Evolutionary conservation across 2,797 vertebrate species (phyloP), one percentile per base, ranked within the genome.

Genomic region (Forpus xanthops): DNA sequence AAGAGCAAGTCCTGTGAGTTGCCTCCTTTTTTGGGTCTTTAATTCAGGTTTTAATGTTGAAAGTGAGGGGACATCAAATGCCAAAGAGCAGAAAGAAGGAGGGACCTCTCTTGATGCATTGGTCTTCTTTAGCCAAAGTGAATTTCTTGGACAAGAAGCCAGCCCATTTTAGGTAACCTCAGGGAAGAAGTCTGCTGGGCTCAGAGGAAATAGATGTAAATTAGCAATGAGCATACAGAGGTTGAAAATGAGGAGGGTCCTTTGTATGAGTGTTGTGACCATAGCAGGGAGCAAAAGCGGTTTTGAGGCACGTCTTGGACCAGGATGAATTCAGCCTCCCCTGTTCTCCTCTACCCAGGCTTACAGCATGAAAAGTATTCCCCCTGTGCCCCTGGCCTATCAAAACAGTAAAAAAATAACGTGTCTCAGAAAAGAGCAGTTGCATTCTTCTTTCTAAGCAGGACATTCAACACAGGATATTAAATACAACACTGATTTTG

Each of bases 391-490:
- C 15, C 17, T 3, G 0, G 41, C 28, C 37, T 4, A 6, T 5
- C 16, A 33, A 53, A 75, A 71, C 33, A 60, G 44, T 25, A 55
- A 62, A n/a, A 44, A 77, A 65, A 85, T 55, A 91, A 47, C 12
- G 6, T 30, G 31, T 55, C 74, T 93, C 33, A 45, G 39, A 68
- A 67, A 60, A n/a, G 18, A 67, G 65, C 19, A 37, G 56, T 17
- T 65, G 41, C 12, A 14, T 70, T 91, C 35, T 64, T 90, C n/a
- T 94, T 90, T 86, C 61, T 66, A 65, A 94, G 73, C 39, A 67
- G 30, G 28, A 80, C 66, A 44, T 60, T 72, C 49, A 83, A 68
- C 66, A 88, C 73, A 91, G 94, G 91, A 90, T 94, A 95, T 95
- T 96, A 95, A 95, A 93, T 19, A 67, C 67, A 79, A n/a, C 28